Conservation (phyloP, 1,140 invertebrate genomes). For the Proales similis region DNA sequence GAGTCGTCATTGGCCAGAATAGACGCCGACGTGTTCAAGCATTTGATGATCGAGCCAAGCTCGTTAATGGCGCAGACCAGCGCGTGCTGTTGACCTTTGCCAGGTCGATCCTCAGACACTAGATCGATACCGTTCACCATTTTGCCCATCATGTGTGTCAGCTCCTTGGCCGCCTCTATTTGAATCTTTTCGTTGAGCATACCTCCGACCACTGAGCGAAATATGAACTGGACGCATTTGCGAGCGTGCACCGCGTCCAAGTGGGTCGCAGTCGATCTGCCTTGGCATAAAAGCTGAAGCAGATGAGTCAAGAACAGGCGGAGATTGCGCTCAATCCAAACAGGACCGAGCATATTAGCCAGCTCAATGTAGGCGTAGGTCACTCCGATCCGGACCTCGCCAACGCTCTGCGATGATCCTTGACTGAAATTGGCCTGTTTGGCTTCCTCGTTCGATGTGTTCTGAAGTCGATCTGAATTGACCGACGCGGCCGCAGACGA, state of each 20-base stretch:
- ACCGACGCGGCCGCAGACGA: background rate
- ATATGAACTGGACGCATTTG: conserved; percentile 91
- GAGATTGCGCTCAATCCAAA: conserved; percentile 88
- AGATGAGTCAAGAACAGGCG: conserved; percentile 75
- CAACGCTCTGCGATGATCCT: background rate
- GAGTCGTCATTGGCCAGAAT: conserved; percentile 76
- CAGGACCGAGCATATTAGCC: conserved; percentile 77
- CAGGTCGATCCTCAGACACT: conserved; percentile 42
- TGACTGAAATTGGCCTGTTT: too few relatives aligned
- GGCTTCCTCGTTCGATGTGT: too few relatives aligned
- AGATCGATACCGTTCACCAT: conserved; percentile 79
- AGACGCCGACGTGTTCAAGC: conserved; percentile 80
- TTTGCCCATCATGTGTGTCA: conserved; percentile 79
- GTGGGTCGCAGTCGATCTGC: conserved; percentile 83
- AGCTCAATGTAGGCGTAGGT: conserved; percentile 84
- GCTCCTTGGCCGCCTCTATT: conserved; percentile 78
- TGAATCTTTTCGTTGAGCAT: conserved; percentile 93
- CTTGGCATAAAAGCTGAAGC: conserved; percentile 76
- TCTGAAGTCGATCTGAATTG: background rate
- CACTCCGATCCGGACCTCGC: conserved; percentile 38
- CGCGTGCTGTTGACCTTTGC: conserved; percentile 77
- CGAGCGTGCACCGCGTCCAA: conserved; percentile 94
- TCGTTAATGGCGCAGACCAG: conserved; percentile 87
- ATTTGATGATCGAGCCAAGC: conserved; percentile 65
- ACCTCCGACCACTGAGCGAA: conserved; percentile 78